Conservation (phyloP, 2,888 invertebrate genomes). For the Trisateles emortualis region DNA sequence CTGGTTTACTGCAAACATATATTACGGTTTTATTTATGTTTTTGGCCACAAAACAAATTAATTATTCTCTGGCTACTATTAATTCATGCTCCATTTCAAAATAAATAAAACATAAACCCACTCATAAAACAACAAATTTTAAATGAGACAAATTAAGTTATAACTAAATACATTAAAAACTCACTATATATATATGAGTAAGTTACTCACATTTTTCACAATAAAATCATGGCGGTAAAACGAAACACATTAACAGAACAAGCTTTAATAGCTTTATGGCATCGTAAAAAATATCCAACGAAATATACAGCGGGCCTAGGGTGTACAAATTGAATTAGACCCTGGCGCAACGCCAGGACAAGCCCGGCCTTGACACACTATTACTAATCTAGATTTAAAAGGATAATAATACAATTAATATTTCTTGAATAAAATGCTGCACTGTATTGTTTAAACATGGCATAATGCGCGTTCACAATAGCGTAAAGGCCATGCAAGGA, state of each 20-base stretch:
- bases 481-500: too few relatives aligned
- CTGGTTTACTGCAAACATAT: too few relatives aligned
- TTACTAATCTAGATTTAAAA: slow-evolving; percentile 49
- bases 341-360: slow-evolving; percentile 65
- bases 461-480: neutral
- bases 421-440: slow-evolving; percentile 5
- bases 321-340: slow-evolving; percentile 70
- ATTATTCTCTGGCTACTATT: too few relatives aligned
- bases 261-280: slow-evolving; percentile 65
- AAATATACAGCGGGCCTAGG: slow-evolving; percentile 56
- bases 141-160: slow-evolving; percentile 24
- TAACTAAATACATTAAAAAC: slow-evolving; percentile 44
- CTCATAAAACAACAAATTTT: slow-evolving; percentile 21
- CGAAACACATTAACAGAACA: slow-evolving; percentile 60
- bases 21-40: too few relatives aligned
- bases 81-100: too few relatives aligned
- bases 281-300: slow-evolving; percentile 60
- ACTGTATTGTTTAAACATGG: neutral
- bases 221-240: slow-evolving; percentile 51
- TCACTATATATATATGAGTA: slow-evolving; percentile 29
- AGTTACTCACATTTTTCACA: slow-evolving; percentile 41
- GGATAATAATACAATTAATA: slow-evolving; percentile 41
- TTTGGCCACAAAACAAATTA: too few relatives aligned
- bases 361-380: slow-evolving; percentile 51
- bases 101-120: slow-evolving; percentile 2